Percentiles rank a stretch among this genome's conserved stretches.
Evolutionary conservation across 2,797 vertebrate genomes (phyloP).

Genomic region (Hydrocynus forskahlii): DNA sequence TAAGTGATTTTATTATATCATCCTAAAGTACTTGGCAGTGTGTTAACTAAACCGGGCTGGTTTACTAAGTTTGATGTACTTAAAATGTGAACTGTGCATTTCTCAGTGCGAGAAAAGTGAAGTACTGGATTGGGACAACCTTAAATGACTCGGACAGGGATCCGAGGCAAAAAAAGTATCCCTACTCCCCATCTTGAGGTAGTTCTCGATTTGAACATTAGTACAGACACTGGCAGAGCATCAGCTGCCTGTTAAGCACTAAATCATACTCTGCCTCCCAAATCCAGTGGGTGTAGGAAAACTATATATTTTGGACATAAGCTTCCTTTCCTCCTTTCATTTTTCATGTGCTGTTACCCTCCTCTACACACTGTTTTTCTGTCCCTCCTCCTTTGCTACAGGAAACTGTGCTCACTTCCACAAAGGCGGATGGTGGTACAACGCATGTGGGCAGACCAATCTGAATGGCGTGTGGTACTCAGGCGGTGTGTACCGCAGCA

Average conservation of each 20-base stretch:
- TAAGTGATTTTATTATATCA: too few species aligned
- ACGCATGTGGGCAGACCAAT: constrained; percentile 93
- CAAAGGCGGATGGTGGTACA: constrained; percentile 99
- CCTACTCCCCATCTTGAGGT: background rate
- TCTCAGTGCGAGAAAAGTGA: too few species aligned
- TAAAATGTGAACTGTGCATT: too few species aligned
- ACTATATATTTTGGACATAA: background rate
- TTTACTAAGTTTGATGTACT: too few species aligned
- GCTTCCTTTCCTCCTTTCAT: background rate
- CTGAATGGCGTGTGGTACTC: constrained; percentile 99
- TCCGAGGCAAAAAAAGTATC: background rate
- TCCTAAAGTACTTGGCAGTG: too few species aligned
- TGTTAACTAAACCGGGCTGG: too few species aligned
- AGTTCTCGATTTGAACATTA: background rate
- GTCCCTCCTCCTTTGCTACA: constrained; percentile 58
- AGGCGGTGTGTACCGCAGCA: constrained; percentile 95
- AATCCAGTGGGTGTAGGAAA: background rate
- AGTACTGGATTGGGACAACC: too few species aligned
- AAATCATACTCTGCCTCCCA: constrained; percentile 14
- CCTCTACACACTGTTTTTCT: background rate
- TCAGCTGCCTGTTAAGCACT: background rate
- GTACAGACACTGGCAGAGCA: background rate
- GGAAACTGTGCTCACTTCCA: constrained; percentile 98
- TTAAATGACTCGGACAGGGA: too few species aligned
- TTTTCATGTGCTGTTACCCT: background rate